Evolutionary conservation across 2,888 invertebrate genomes (phyloP).

Genomic region (Dynastes hyllus): DNA sequence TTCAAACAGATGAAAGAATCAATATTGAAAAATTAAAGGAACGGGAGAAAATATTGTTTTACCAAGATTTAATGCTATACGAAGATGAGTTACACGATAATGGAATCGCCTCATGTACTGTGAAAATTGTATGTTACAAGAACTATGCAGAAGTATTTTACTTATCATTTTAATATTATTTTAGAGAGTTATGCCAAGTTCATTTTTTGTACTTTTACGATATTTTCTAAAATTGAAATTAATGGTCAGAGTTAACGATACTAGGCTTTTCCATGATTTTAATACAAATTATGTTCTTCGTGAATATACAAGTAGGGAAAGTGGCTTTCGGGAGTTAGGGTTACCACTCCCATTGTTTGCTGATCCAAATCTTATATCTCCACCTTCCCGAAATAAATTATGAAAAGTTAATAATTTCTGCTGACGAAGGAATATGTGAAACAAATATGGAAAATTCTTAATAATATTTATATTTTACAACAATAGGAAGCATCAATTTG

Average conservation of each 20-base stretch:
- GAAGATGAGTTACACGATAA: constrained; percentile 99
- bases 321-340: constrained; percentile 80
- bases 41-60: constrained; percentile 94
- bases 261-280: constrained; percentile 87
- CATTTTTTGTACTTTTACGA: constrained; percentile 91
- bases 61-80: constrained; percentile 93
- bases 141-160: constrained; percentile 10
- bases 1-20: constrained; percentile 83
- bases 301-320: constrained; percentile 88
- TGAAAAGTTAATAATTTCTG: constrained; percentile 67
- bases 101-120: constrained; percentile 91
- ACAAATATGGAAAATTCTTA: not conserved
- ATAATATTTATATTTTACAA: constrained; percentile 11
- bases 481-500: constrained; percentile 27
- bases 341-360: constrained; percentile 77
- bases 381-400: constrained; percentile 74
- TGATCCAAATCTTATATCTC: constrained; percentile 80
- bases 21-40: constrained; percentile 91
- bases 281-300: constrained; percentile 85
- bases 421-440: constrained; percentile 21
- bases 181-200: constrained; percentile 96
- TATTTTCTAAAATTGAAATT: constrained; percentile 96
- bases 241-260: constrained; percentile 90
- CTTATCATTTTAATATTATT: constrained; percentile 60
- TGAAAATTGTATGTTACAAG: constrained; percentile 88